Percentiles rank a stretch among this genome's conserved stretches.
These are phyloP conservation scores for Capromys pilorides DNA, from an alignment of 2,797 vertebrate species.

Conservation along the genomic window DNA sequence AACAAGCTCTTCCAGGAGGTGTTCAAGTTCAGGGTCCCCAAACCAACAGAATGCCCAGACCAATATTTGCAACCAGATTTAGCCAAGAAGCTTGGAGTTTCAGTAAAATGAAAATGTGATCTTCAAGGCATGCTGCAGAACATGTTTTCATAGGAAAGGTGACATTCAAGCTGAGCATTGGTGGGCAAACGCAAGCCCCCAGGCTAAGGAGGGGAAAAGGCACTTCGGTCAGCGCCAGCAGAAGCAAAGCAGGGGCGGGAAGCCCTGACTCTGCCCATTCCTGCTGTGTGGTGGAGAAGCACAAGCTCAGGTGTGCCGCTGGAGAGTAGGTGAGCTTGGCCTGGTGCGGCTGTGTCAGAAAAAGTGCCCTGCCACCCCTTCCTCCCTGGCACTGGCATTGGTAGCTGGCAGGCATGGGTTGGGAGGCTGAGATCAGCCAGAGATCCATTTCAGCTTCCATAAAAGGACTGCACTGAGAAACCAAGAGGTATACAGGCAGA, in stretches of 20 bases:
- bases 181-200: background rate
- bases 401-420: background rate
- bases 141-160: background rate
- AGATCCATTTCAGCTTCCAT: constrained; percentile 1
- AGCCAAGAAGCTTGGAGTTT: background rate
- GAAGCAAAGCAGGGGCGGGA: background rate
- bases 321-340: no score
- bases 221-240: background rate
- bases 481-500: background rate
- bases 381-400: background rate
- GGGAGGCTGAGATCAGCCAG: background rate
- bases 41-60: background rate
- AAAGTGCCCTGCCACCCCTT: rapidly evolving
- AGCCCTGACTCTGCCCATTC: rapidly evolving
- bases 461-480: background rate
- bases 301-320: background rate
- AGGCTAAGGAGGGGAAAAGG: background rate
- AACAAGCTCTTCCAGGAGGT: background rate
- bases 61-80: background rate
- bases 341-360: background rate
- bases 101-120: background rate
- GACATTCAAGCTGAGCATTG: background rate
- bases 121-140: background rate
- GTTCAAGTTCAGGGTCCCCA: background rate
- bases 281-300: background rate